Base-by-base conservation (phyloP, 2,888 invertebrate species). In the Diachrysia chrysitis region DNA sequence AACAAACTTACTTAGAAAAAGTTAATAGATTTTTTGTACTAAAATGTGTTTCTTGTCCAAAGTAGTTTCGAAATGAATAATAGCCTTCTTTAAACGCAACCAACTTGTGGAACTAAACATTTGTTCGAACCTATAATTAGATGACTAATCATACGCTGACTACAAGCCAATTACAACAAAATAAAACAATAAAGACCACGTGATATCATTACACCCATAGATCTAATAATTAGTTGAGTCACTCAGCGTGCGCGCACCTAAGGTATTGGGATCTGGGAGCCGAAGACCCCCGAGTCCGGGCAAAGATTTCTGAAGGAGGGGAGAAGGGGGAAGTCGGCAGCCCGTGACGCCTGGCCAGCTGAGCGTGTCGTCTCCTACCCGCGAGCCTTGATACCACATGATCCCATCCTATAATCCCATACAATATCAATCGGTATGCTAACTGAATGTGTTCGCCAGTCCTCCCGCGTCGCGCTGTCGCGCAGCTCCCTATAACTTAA, bases 321-420 rank as follows among this genome's bases (percentile, higher is more conserved):
- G 81, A 79, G 85, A 83, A 87, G 87, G 89, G 89, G 88, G 85
- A 86, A 89, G 55, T 86, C 90, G 87, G 70, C 87, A 87, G 89
- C 83, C 90, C 93, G 89, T 93, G 92, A 93, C 92, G 90, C 76
- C 76, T 79, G 75, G 66, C 69, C 89, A 90, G 86, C 93, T 85
- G 85, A 88, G 86, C 90, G 87, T 89, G 85, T 87, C 89, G 85
- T 89, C 87, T 89, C 86, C 89, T 88, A 85, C 84, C 84, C 85
- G 81, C 84, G 83, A 85, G 82, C 76, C 83, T 84, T 87, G 79
- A 87, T 86, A 83, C 82, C 81, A 78, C 81, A 84, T 85, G 83
- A 85, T 84, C 84, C 83, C 83, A 85, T 87, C 88, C 87, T 85
- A 79, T 87, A 85, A 89, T 87, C 87, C 86, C 79, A 76, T 76